Conservation (phyloP, 2,113 vertebrate genomes). For the Choloepus hoffmanni region DNA sequence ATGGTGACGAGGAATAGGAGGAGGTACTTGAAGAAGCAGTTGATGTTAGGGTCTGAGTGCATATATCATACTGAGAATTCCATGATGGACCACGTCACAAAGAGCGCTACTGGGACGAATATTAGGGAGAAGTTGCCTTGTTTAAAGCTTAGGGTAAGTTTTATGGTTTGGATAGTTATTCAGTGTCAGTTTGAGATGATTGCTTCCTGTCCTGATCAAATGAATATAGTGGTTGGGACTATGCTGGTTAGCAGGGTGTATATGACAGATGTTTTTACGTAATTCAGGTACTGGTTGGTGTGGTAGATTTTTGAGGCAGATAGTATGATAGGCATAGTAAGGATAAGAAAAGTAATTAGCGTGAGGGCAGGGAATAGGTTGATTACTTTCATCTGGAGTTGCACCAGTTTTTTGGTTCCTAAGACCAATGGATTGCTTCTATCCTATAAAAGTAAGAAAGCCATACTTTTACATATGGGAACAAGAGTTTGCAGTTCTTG, state of each 20-base stretch:
- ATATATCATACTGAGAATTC: too few relatives aligned
- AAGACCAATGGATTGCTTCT: too few relatives aligned
- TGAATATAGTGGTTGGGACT: rapidly evolving
- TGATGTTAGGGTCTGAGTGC: rapidly evolving
- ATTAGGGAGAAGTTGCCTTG: background rate
- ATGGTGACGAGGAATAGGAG: background rate
- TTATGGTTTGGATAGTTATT: background rate
- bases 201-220: rapidly evolving
- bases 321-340: too few relatives aligned
- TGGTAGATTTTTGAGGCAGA: too few relatives aligned
- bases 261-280: background rate
- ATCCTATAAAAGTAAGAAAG: too few relatives aligned
- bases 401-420: too few relatives aligned
- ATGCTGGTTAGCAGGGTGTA: background rate
- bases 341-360: too few relatives aligned
- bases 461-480: background rate
- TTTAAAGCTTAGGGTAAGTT: background rate
- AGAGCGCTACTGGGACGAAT: too few relatives aligned
- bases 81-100: too few relatives aligned
- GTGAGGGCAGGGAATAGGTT: rapidly evolving
- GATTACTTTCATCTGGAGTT: background rate
- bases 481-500: background rate
- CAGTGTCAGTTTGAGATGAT: too few relatives aligned
- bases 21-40: background rate
- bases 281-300: rapidly evolving